These are phyloP conservation scores for Dascyllus trimaculatus DNA, from an alignment of 2,113 vertebrate genomes.

Conservation along the genomic window DNA sequence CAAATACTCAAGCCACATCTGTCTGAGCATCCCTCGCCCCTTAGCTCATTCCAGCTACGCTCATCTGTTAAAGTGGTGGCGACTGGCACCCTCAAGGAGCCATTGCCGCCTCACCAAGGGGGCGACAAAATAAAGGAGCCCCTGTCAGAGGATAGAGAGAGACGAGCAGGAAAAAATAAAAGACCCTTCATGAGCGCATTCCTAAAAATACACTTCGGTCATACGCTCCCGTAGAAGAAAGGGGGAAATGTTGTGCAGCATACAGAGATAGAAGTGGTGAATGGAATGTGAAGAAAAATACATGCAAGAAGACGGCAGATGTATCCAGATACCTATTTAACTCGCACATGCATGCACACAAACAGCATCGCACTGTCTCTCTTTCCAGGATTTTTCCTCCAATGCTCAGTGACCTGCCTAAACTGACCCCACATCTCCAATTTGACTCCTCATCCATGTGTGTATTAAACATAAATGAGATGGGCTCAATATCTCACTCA, in stretches of 20 bases:
- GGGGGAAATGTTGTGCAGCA: constrained; percentile 34
- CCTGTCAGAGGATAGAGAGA: constrained; percentile 52
- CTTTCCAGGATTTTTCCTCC: constrained; percentile 26
- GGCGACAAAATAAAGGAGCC: constrained; percentile 75
- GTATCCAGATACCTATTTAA: constrained; percentile 31
- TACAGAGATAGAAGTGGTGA: constrained; percentile 22
- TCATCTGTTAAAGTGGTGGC: constrained; percentile 79
- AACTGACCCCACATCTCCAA: constrained; percentile 65
- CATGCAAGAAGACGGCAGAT: constrained; percentile 8
- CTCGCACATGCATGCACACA: constrained; percentile 38
- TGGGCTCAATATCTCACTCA: constrained; percentile 69
- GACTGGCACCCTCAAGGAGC: constrained; percentile 77
- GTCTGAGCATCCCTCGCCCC: constrained; percentile 63
- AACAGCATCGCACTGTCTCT: constrained; percentile 2
- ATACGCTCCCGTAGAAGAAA: constrained; percentile 26
- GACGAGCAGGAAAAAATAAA: constrained; percentile 1
- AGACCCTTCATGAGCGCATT: constrained; percentile 37
- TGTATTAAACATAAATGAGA: constrained; percentile 81
- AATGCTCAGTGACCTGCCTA: constrained; percentile 65
- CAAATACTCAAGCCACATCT: constrained; percentile 74
- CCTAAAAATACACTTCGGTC: constrained; percentile 50
- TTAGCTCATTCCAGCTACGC: constrained; percentile 74
- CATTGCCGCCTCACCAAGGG: constrained; percentile 66
- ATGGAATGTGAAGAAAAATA: constrained; percentile 8
- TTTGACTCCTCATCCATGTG: constrained; percentile 68